A percentile compares a stretch with the other conserved stretches of the same genome.
These are phyloP conservation scores for Asteroscopus sphinx DNA, from an alignment of 2,888 invertebrate genomes.

Conservation along the genomic window DNA sequence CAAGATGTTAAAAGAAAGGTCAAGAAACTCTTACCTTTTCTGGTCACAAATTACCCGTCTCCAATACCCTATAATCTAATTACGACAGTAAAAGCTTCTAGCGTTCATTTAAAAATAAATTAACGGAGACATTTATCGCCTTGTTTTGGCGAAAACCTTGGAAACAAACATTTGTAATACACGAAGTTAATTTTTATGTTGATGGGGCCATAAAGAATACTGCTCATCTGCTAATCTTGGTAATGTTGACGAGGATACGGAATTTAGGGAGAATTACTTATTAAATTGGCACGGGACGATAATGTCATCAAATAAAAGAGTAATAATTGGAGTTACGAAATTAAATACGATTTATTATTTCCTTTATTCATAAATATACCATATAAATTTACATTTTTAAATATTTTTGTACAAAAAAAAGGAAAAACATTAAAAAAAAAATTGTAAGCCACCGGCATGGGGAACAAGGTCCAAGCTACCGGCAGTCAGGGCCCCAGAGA, in stretches of 20 bases:
- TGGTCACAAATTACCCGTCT: not conserved
- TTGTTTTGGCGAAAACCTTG: slow-evolving; percentile 46
- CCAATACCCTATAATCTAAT: not conserved
- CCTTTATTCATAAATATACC: too few species aligned
- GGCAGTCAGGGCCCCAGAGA: too few species aligned
- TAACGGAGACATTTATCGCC: slow-evolving; percentile 39
- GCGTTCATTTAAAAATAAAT: slow-evolving; percentile 33
- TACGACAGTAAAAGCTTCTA: slow-evolving; percentile 2
- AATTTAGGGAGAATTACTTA: slow-evolving; percentile 4
- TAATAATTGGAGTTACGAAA: too few species aligned
- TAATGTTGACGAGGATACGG: slow-evolving; percentile 10
- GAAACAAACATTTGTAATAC: slow-evolving; percentile 37
- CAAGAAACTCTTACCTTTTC: not conserved
- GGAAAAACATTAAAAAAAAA: too few species aligned
- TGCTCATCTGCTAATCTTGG: slow-evolving; percentile 32
- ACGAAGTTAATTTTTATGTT: slow-evolving; percentile 49
- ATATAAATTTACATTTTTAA: too few species aligned
- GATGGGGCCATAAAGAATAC: slow-evolving; percentile 35
- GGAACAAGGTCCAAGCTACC: too few species aligned
- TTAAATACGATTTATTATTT: too few species aligned
- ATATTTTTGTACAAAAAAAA: too few species aligned
- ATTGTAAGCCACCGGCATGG: too few species aligned
- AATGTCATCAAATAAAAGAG: not conserved
- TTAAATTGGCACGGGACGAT: not conserved
- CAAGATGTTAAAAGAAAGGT: not conserved